phyloP scores from a whole-genome alignment of 2,888 invertebrate genomes.

The Lasioglossum morio region DNA sequence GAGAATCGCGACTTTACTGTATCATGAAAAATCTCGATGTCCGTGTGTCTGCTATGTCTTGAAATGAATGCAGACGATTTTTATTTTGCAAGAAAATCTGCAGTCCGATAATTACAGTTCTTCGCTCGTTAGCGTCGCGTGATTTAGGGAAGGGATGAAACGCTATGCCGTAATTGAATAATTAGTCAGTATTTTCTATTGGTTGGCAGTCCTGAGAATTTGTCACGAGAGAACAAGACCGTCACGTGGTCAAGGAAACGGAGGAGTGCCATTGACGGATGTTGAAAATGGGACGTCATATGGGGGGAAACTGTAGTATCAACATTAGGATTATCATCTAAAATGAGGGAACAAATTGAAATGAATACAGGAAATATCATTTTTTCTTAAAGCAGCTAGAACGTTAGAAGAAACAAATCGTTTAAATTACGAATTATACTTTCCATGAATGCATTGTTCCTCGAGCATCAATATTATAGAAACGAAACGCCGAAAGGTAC shows the following conservation, averaged over 20 bases:
- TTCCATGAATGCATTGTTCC: neutral
- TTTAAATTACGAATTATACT: neutral
- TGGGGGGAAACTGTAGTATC: neutral
- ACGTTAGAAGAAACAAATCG: neutral
- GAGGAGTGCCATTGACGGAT: neutral
- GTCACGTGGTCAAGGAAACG: neutral
- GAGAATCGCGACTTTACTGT: too few relatives aligned
- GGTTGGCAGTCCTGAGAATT: neutral
- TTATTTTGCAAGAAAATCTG: neutral
- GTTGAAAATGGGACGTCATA: neutral
- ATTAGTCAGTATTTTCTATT: neutral
- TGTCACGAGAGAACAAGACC: neutral
- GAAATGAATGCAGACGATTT: neutral
- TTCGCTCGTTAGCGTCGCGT: neutral
- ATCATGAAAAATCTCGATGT: neutral
- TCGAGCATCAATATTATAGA: neutral
- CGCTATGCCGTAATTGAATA: neutral
- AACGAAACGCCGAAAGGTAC: conserved; percentile 31
- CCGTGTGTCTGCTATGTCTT: too few relatives aligned
- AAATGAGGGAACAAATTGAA: neutral
- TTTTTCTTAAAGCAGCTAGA: neutral
- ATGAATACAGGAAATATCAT: neutral
- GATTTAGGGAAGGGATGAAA: neutral
- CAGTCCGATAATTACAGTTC: neutral
- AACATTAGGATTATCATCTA: neutral